Evolutionary conservation across 2,113 vertebrate species (phyloP).

Genomic region (Chauna torquata): DNA sequence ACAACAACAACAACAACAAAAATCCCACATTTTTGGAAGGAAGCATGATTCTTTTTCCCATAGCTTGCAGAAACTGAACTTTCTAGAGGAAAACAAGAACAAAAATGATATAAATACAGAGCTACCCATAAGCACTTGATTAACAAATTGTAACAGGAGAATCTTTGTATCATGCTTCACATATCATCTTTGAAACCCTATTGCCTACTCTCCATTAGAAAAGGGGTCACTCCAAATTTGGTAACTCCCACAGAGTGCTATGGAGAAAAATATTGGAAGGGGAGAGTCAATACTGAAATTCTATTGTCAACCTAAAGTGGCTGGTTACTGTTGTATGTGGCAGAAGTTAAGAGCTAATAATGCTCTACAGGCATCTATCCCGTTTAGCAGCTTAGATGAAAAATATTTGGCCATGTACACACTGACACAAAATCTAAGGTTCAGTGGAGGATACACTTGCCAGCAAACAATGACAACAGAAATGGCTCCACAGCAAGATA

Average conservation of each 20-base stretch:
- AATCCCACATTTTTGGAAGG: not conserved
- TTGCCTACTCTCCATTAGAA: not conserved
- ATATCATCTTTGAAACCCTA: not conserved
- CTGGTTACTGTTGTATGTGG: not conserved
- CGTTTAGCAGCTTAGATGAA: not conserved
- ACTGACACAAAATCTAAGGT: not conserved
- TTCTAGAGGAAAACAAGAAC: not conserved
- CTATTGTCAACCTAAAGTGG: not conserved
- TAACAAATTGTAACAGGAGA: not conserved
- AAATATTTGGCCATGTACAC: not conserved
- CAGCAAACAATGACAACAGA: not conserved
- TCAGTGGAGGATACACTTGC: not conserved
- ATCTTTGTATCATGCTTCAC: not conserved
- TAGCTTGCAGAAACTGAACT: not conserved
- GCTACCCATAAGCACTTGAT: not conserved
- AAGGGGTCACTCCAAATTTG: not conserved
- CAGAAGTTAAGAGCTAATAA: not conserved
- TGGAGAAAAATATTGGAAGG: rapidly evolving
- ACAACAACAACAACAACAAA: not conserved
- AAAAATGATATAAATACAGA: not conserved
- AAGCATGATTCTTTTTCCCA: not conserved
- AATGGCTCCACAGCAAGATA: not conserved
- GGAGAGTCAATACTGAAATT: not conserved
- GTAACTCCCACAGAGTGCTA: not conserved
- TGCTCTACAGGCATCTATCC: not conserved